These are phyloP conservation scores for Phylloscopus trochilus DNA, from an alignment of 2,113 vertebrate genomes.

Conservation along the genomic window DNA sequence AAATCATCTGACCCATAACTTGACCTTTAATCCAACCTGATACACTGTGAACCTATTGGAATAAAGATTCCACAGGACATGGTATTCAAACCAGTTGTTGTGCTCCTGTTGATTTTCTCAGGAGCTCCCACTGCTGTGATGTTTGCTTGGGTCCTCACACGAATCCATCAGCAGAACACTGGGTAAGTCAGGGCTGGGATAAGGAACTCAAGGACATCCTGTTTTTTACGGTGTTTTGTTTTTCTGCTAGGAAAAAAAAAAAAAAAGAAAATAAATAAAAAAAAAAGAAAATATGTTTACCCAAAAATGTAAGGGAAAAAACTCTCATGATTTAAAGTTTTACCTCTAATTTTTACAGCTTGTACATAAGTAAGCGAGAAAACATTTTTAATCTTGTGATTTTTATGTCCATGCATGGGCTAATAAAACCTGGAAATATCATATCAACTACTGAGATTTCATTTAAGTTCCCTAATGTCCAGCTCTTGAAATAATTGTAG, in stretches of 20 bases:
- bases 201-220: fast-evolving
- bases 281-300: no score
- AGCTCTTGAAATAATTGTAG: background rate
- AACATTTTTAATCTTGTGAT: background rate
- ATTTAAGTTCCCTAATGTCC: background rate
- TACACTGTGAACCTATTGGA: background rate
- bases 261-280: no score
- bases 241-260: fast-evolving
- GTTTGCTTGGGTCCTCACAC: constrained; percentile 66
- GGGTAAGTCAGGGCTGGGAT: constrained; percentile 52
- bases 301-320: background rate
- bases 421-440: background rate
- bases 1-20: background rate
- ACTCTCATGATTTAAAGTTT: fast-evolving
- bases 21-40: background rate
- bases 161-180: constrained; percentile 65
- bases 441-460: background rate
- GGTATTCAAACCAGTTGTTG: background rate
- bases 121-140: constrained; percentile 62
- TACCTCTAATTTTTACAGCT: background rate
- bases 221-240: background rate
- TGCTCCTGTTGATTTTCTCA: background rate
- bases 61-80: background rate
- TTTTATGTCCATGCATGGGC: background rate
- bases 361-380: background rate